Evolutionary conservation across 1,140 invertebrate species (phyloP).

Genomic region (Drosophila biarmipes): DNA sequence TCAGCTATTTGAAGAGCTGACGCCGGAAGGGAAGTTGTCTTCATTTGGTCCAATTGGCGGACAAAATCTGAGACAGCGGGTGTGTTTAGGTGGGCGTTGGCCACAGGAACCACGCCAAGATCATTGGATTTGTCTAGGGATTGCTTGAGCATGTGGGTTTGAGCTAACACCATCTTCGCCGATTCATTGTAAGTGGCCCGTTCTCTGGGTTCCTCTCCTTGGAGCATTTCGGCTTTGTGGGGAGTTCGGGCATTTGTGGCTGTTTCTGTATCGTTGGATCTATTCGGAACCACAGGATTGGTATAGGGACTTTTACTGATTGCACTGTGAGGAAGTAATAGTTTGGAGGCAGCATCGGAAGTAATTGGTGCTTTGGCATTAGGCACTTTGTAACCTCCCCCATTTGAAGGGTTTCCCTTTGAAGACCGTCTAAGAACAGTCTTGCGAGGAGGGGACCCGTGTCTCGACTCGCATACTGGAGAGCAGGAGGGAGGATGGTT

Average conservation of each 20-base stretch:
- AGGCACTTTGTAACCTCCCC: no score
- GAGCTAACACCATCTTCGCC: background rate
- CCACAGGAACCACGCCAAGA: background rate
- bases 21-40: background rate
- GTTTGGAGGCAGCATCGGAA: background rate
- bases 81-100: background rate
- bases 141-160: background rate
- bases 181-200: background rate
- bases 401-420: background rate
- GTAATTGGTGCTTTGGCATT: background rate
- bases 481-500: background rate
- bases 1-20: background rate
- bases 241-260: background rate
- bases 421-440: background rate
- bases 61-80: background rate
- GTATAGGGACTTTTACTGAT: background rate
- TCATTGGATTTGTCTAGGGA: background rate
- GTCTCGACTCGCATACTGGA: background rate
- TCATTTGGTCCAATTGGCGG: background rate
- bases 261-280: background rate
- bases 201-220: background rate
- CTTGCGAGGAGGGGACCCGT: background rate
- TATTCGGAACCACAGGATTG: background rate
- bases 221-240: background rate
- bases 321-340: background rate